Evolutionary conservation across 2,113 vertebrate genomes (phyloP).

Genomic region (Labeo catla): DNA sequence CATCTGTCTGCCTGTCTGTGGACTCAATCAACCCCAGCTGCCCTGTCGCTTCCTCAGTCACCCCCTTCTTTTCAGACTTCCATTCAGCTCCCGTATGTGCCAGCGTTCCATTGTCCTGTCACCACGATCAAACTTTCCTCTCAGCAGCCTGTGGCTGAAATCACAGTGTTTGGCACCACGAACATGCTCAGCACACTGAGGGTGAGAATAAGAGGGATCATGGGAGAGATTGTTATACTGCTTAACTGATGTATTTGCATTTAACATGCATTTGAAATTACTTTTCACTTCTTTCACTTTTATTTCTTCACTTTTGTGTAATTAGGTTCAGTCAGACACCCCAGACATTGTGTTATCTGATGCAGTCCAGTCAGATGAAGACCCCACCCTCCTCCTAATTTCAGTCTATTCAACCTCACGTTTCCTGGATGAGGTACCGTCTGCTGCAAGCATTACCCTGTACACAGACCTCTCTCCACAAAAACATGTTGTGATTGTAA

Average conservation of each 20-base stretch:
- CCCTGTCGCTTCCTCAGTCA: neutral
- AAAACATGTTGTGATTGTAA: conserved; percentile 46
- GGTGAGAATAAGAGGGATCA: conserved; percentile 7
- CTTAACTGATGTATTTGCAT: neutral
- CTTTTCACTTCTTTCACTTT: neutral
- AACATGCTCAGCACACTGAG: conserved; percentile 38
- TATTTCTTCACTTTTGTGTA: neutral
- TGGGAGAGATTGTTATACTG: neutral
- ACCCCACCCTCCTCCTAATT: neutral
- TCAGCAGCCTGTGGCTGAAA: conserved; percentile 30
- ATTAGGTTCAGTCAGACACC: conserved; percentile 45
- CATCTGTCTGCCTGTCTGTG: conserved; percentile 36
- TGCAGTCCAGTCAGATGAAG: conserved; percentile 8
- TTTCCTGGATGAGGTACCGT: conserved; percentile 1
- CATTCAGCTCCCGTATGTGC: conserved; percentile 31
- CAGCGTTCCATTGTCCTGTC: conserved; percentile 16
- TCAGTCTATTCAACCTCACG: conserved; percentile 3
- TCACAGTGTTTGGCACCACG: conserved; percentile 40
- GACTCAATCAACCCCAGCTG: conserved; percentile 23
- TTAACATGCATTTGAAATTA: neutral
- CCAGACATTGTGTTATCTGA: conserved; percentile 36
- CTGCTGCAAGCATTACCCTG: conserved; percentile 33
- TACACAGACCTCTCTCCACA: conserved; percentile 39
- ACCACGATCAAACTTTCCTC: conserved; percentile 21
- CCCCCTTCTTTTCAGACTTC: conserved; percentile 31